Conservation (phyloP, 2,797 vertebrate genomes). For the Lagothrix lagotricha region DNA sequence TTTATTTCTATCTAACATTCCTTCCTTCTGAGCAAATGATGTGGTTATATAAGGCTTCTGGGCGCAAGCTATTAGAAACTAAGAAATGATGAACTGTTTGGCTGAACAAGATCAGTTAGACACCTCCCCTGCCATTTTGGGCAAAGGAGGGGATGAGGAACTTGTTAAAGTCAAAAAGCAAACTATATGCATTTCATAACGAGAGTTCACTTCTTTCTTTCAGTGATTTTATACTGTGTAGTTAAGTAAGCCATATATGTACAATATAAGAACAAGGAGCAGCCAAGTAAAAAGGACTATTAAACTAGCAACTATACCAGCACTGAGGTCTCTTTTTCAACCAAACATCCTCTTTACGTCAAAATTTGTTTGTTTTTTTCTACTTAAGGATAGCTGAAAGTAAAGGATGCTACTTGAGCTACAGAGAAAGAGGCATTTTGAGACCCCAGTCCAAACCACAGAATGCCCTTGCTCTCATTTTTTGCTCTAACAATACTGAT, state of each 20-base stretch:
- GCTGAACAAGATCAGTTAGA: neutral
- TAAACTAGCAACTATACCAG: neutral
- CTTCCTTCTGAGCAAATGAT: conserved; percentile 35
- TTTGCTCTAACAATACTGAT: neutral
- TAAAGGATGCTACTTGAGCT: conserved; percentile 14
- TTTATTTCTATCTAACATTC: conserved; percentile 43
- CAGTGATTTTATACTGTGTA: conserved; percentile 9
- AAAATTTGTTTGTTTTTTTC: neutral
- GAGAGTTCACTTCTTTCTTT: conserved; percentile 2
- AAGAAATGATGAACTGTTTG: conserved; percentile 32
- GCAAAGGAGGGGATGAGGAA: conserved; percentile 7
- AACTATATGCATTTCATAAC: neutral
- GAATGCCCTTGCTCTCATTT: neutral
- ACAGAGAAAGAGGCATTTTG: neutral
- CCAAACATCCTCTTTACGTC: neutral
- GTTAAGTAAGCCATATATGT: conserved; percentile 8
- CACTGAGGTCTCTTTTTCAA: neutral
- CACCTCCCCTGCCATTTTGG: neutral
- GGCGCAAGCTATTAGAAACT: conserved; percentile 3
- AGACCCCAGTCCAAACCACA: neutral
- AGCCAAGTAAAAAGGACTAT: conserved; percentile 19
- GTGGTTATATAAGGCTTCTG: neutral
- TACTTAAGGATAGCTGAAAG: neutral
- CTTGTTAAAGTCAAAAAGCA: conserved; percentile 42
- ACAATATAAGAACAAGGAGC: neutral